These are phyloP conservation scores for Balearica regulorum DNA, from an alignment of 2,797 vertebrate species.

Conservation along the genomic window DNA sequence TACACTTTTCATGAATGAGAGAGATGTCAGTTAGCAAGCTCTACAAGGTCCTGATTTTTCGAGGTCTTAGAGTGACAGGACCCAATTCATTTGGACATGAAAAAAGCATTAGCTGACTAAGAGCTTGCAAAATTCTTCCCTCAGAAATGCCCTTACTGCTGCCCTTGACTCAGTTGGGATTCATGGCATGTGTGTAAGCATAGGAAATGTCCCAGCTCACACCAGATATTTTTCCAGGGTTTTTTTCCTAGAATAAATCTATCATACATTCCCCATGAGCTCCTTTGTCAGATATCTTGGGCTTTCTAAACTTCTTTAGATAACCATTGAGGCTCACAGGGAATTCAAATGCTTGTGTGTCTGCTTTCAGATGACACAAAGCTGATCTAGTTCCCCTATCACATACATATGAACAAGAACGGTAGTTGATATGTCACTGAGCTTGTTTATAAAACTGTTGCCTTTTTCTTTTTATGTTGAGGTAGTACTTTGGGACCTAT, in stretches of 20 bases:
- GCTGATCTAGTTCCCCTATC: not conserved
- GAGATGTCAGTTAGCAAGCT: not conserved
- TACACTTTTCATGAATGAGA: slow-evolving; percentile 48
- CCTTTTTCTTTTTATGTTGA: not conserved
- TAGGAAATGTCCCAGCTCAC: not conserved
- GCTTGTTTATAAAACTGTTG: not conserved
- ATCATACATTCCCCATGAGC: rapidly evolving
- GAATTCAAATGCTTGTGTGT: not conserved
- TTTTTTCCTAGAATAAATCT: not conserved
- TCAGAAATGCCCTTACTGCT: not conserved
- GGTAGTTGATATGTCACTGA: not conserved
- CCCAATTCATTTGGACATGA: not conserved
- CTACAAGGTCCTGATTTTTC: not conserved
- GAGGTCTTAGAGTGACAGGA: not conserved
- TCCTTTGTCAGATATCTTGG: not conserved
- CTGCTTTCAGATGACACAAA: not conserved
- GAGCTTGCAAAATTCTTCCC: not conserved
- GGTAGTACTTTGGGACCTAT: not conserved
- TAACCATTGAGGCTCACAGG: not conserved
- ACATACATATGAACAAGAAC: not conserved
- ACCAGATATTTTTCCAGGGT: not conserved
- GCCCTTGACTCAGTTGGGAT: not conserved
- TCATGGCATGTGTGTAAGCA: not conserved
- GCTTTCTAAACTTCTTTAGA: not conserved
- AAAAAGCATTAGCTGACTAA: not conserved